A percentile compares a stretch with the other conserved stretches of the same genome.
Evolutionary conservation across 2,888 invertebrate species (phyloP).

Genomic region (Caenorhabditis macrosperma): DNA sequence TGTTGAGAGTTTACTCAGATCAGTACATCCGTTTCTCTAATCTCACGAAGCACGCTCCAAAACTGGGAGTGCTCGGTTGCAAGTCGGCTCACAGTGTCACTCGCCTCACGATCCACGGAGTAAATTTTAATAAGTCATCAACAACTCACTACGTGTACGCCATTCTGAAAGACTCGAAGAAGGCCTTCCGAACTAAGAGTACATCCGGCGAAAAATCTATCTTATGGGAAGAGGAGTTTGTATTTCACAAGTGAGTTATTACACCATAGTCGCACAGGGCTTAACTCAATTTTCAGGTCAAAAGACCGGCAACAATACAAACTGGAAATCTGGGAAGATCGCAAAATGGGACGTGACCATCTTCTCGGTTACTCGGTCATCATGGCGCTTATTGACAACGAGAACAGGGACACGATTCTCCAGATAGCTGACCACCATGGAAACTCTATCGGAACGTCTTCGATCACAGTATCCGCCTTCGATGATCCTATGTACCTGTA

Average conservation of each 20-base stretch:
- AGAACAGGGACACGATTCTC: constrained; percentile 45
- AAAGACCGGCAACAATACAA: constrained; percentile 58
- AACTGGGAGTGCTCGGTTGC: constrained; percentile 58
- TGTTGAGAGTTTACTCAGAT: constrained; percentile 82
- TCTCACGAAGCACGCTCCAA: constrained; percentile 62
- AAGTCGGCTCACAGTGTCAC: constrained; percentile 59
- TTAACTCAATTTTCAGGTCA: constrained; percentile 22
- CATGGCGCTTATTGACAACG: constrained; percentile 57
- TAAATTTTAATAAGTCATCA: constrained; percentile 25
- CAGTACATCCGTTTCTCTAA: constrained; percentile 51
- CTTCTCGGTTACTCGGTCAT: constrained; percentile 40
- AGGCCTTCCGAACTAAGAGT: constrained; percentile 54
- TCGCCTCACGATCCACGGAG: constrained; percentile 58
- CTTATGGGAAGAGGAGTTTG: constrained; percentile 61
- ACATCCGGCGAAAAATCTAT: constrained; percentile 25
- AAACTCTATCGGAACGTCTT: constrained; percentile 32
- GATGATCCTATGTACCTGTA: constrained; percentile 68
- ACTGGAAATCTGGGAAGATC: constrained; percentile 64
- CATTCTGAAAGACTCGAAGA: constrained; percentile 43
- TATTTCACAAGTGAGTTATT: constrained; percentile 61
- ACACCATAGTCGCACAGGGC: background rate
- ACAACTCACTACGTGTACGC: constrained; percentile 29
- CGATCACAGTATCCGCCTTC: constrained; percentile 59
- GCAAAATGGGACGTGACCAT: constrained; percentile 54
- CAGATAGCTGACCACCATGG: constrained; percentile 46